Evolutionary conservation across 2,888 invertebrate genomes (phyloP), one percentile per base, ranked within the genome.

Genomic region (Andricus quercusramuli): DNA sequence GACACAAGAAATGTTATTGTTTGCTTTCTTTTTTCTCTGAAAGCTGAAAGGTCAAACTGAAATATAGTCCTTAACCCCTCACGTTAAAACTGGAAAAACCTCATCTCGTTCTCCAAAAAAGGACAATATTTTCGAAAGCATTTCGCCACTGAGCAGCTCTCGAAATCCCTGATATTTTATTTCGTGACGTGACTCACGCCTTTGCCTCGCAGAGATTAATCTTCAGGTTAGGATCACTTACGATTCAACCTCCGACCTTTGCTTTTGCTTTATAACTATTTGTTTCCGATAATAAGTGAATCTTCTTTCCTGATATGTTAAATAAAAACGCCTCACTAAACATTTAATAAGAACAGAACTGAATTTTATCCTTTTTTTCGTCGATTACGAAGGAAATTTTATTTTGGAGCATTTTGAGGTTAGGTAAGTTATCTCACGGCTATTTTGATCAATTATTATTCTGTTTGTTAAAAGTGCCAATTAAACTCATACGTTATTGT

Each of bases 171-270:
- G 51, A 51, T 74, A 74, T 56, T 74, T 74, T 74, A 74, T 59
- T 74, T 74, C 56, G 56, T n/a, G 74, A 56, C 74, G 56, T 74
- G 74, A 74, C 74, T 74, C 74, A 74, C 51, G 29, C 77, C 41
- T 68, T 22, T 32, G 47, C 41, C 68, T 44, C 13, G 68, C 67
- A 68, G 17, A 77, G 32, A 64, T 77, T 77, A 77, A 47, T 64
- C 77, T 44, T 25, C n/a, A 56, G 74, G 56, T 59, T 74, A 74
- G 74, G 44, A 47, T 68, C 41, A 44, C 44, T 22, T 25, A 6
- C 2, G 25, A 68, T 44, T 68, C 44, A 22, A 51, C 56, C 74
- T 56, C 56, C 56, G 56, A 74, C 74, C 56, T 56, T 56, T 74
- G 74, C 56, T 29, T 70, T 47, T 20, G 13, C 37, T 22, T 67